Conservation (phyloP, 1,140 invertebrate species). For the Melipona quadrifasciata region DNA sequence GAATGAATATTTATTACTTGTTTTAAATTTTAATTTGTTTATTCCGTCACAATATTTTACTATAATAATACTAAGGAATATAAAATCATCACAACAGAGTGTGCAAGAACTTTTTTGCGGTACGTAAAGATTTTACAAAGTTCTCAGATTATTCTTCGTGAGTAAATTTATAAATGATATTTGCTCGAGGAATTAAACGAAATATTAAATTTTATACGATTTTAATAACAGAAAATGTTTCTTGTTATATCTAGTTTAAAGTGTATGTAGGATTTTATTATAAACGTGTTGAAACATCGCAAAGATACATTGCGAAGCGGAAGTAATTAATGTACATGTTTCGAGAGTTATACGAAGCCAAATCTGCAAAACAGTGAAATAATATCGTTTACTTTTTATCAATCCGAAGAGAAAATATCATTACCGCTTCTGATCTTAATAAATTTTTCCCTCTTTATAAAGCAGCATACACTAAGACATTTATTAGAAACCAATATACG, state of each 20-base stretch:
- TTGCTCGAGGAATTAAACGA: background rate
- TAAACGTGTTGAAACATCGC: background rate
- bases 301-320: background rate
- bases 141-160: background rate
- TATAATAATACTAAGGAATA: background rate
- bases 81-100: background rate
- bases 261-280: background rate
- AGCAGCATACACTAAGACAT: background rate
- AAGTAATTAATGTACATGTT: background rate
- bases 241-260: background rate
- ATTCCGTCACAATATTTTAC: too few species aligned
- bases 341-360: background rate
- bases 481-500: background rate
- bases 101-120: background rate
- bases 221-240: slow-evolving; percentile 1
- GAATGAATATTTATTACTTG: background rate
- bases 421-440: background rate
- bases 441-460: background rate
- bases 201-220: background rate
- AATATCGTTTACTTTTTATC: background rate
- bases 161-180: background rate
- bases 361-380: background rate
- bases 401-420: background rate
- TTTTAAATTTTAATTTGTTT: background rate
- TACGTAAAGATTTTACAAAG: background rate